Base-by-base conservation (phyloP, 2,797 vertebrate species). In the Falco columbarius region DNA sequence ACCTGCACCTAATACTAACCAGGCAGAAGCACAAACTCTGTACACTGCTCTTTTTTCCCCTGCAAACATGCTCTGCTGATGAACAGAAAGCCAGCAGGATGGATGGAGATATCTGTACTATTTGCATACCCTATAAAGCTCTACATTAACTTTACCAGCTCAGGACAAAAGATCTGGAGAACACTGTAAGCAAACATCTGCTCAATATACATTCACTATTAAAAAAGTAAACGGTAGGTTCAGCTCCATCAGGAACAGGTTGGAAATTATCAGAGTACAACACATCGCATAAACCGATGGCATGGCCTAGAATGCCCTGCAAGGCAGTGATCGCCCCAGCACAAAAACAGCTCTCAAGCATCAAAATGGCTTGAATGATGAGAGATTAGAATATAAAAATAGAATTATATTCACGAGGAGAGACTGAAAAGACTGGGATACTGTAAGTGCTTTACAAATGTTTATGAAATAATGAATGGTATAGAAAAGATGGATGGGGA, bases 161-260 rank as follows among this genome's bases (percentile, higher is more conserved):
- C 26, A 14, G 96, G 97, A 97, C 93, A 94, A 81, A 95, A 90
- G 94, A 97, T 94, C 70, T 93, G 95, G 82, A 95, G 93, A 95
- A 85, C 71, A 93, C 92, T 95, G 94, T 95, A 95, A 97, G 77
- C 90, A 94, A 97, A 95, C 95, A 96, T 96, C 96, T 97, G 96
- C 86, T 97, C 89, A 90, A 74, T 96, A 94, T 94, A 97, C 93
- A 80, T 89, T 90, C 65, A 67, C 52, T 42, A 68, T 92, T 94
- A 96, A 93, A 94, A 94, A 95, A 95, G 88, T 81, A 90, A 97
- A 96, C 88, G 89, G 88, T 82, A 82, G 62, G 90, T 89, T 44
- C 91, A 86, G 90, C 92, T 97, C 90, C 86, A 56, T 89, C 87
- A 96, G 81, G 94, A 97, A 95, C 92, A 94, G 94, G 95, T 82